Evolutionary conservation across 2,797 vertebrate species (phyloP), one percentile per base, ranked within the genome.

Genomic region (Alfaro cultratus): DNA sequence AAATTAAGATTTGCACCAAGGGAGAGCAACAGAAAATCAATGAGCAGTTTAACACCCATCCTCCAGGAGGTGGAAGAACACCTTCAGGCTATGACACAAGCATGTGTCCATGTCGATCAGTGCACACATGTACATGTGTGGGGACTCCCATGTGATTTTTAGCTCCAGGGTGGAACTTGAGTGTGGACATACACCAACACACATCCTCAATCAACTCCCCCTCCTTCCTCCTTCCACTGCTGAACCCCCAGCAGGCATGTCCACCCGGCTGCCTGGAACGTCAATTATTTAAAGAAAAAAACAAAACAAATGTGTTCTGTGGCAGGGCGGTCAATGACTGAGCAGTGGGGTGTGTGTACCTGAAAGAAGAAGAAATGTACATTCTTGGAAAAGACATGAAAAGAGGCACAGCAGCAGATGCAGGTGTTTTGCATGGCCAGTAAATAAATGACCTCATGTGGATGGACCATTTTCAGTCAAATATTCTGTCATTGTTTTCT

Each of bases 11-110:
- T 91, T 86, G 15, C 36, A 86, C 74, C 84, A 77, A 89, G 87
- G 85, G 79, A 91, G 82, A 92, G 82, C 41, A 83, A 64, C 83
- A 88, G 80, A 80, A 68, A 92, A 91, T 93, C 87, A 93, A 94
- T 93, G 85, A 80, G 1, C 80, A 88, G 83, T 89, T 92, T 83
- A 87, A 76, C 81, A 82, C 71, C 85, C 55, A 23, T 89, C 0
- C 87, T 90, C 72, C 70, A 68, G 64, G 64, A 82, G 78, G 53
- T 85, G 47, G 67, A 85, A 78, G 45, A 71, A 83, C 73, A 88
- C 87, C 87, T 92, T 86, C 49, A 53, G 80, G 88, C 78, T 73
- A 72, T 31, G 60, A 80, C 75, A 81, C 55, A 78, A 57, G 57
- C 64, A 68, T 68, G 64, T 49, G 68, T 74, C 41, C 43, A 36